Evolutionary conservation across 2,888 invertebrate genomes (phyloP).

Genomic region (Resseliella maxima): DNA sequence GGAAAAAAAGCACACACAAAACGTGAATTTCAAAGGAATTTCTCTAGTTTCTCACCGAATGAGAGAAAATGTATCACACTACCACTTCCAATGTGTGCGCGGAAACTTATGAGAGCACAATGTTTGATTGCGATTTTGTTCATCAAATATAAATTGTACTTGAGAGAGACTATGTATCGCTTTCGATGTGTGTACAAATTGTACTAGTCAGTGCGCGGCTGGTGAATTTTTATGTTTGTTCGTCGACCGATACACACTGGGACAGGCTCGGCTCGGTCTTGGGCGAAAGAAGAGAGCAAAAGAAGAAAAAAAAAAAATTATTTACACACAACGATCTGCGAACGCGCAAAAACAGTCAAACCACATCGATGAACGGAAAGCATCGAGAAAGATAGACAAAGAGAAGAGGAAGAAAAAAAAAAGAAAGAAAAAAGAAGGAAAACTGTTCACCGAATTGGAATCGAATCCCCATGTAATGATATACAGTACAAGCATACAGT

Average conservation of each 20-base stretch:
- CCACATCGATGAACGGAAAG: neutral
- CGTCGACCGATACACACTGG: neutral
- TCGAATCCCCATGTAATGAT: slow-evolving; percentile 28
- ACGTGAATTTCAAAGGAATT: slow-evolving; percentile 1
- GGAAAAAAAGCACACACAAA: too few relatives aligned
- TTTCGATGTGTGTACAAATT: neutral
- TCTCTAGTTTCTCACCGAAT: neutral
- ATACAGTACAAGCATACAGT: slow-evolving; percentile 10
- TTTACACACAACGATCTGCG: slow-evolving; percentile 23
- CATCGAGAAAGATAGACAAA: slow-evolving; percentile 8
- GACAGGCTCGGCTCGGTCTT: neutral
- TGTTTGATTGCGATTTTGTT: slow-evolving; percentile 53
- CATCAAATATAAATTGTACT: slow-evolving; percentile 49
- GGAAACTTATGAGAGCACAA: slow-evolving; percentile 44
- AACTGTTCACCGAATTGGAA: neutral
- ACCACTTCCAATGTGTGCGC: slow-evolving; percentile 53
- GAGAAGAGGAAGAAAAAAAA: neutral
- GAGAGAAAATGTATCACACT: slow-evolving; percentile 9
- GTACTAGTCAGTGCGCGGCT: slow-evolving; percentile 19
- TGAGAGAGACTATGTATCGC: neutral
- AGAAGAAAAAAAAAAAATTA: neutral
- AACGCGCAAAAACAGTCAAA: slow-evolving; percentile 36
- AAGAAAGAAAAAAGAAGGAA: neutral
- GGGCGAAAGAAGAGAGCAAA: too few relatives aligned
- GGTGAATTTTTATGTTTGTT: slow-evolving; percentile 51